Evolutionary conservation across 2,797 vertebrate species (phyloP).

Genomic region (Pseudochromis fuscus): DNA sequence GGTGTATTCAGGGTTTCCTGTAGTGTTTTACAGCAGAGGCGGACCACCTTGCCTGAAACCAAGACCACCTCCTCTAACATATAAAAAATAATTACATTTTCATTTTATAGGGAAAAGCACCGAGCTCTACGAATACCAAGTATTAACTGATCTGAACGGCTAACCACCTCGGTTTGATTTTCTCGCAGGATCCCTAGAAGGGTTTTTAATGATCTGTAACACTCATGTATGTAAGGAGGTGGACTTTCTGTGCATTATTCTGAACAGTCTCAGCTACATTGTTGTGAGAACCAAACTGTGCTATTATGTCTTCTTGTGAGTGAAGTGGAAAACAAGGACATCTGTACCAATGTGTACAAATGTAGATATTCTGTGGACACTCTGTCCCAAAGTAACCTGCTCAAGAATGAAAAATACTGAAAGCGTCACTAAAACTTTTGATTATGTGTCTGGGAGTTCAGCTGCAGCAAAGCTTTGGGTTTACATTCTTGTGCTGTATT

Average conservation of each 20-base stretch:
- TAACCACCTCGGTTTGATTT: not conserved
- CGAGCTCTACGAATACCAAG: not conserved
- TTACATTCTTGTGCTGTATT: constrained; percentile 75
- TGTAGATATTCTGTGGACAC: constrained; percentile 10
- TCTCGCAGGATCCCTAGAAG: not conserved
- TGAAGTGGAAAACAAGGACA: constrained; percentile 40
- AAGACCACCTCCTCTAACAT: not conserved
- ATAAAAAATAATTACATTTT: not conserved
- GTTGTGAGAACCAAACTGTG: constrained; percentile 4
- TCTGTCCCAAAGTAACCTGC: constrained; percentile 49
- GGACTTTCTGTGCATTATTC: constrained; percentile 43
- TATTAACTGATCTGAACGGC: not conserved
- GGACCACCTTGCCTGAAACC: not conserved
- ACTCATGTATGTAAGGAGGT: constrained; percentile 1
- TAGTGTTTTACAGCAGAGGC: not conserved
- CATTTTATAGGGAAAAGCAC: not conserved
- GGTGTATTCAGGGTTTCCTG: constrained; percentile 1
- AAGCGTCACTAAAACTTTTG: constrained; percentile 12
- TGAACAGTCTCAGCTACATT: constrained; percentile 12
- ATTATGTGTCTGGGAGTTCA: constrained; percentile 46
- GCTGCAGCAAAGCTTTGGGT: constrained; percentile 48
- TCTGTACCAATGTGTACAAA: constrained; percentile 30
- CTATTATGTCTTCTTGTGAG: constrained; percentile 43
- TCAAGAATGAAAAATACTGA: constrained; percentile 62
- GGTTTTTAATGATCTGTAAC: not conserved